Percentiles rank a stretch among this genome's conserved stretches.
Conservation (phyloP, 2,797 vertebrate genomes). For the Ataeniobius toweri region DNA sequence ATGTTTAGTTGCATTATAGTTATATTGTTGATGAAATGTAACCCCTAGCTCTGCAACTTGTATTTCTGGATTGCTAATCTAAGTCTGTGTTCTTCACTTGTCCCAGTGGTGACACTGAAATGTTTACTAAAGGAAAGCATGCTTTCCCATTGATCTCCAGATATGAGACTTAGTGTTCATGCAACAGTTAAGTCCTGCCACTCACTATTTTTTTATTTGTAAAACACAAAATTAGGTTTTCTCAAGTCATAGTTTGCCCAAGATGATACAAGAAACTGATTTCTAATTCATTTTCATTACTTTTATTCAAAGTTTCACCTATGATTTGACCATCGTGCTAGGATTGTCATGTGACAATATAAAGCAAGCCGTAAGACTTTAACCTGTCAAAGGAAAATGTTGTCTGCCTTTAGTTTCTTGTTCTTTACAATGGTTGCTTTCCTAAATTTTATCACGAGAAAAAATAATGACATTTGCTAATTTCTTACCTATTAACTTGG, state of each 20-base stretch:
- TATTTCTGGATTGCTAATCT: slow-evolving; percentile 17
- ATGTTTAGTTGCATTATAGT: neutral
- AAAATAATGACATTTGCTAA: too few species aligned
- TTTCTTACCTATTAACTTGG: neutral
- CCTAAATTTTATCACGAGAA: neutral
- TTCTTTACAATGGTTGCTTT: neutral
- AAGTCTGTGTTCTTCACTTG: slow-evolving; percentile 14
- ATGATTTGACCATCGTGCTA: neutral
- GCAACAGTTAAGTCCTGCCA: slow-evolving; percentile 5
- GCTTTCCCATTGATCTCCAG: slow-evolving; percentile 31
- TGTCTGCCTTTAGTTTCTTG: neutral
- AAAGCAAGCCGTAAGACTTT: neutral
- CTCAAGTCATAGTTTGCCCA: neutral
- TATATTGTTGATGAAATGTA: slow-evolving; percentile 5
- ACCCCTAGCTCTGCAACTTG: slow-evolving; percentile 4
- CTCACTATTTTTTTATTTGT: slow-evolving; percentile 5
- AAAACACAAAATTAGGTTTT: neutral
- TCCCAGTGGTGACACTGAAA: slow-evolving; percentile 10
- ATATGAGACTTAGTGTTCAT: slow-evolving; percentile 24
- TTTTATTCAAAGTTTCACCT: neutral
- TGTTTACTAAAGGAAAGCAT: neutral
- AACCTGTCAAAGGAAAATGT: neutral
- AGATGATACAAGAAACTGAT: neutral
- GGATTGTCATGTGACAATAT: neutral
- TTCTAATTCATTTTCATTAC: neutral